phyloP scores from a whole-genome alignment of 2,797 vertebrate species.

The Acrossocheilus wenchowensis region DNA sequence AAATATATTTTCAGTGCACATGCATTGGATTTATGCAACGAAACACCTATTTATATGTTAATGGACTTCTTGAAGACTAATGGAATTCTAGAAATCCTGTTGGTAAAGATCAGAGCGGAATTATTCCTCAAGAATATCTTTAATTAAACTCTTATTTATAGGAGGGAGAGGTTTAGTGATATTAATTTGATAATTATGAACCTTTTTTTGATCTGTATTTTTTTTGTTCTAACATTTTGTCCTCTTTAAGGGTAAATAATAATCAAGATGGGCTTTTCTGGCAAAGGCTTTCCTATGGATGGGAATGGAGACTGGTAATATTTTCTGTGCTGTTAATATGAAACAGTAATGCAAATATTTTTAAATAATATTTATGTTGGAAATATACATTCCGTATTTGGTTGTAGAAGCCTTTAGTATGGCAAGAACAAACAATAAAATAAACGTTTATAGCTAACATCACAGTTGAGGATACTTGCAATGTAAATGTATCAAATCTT shows the following conservation, averaged over 20 bases:
- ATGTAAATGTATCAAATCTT: neutral
- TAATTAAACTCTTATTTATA: conserved; percentile 44
- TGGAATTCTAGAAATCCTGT: conserved; percentile 53
- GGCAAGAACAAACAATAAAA: neutral
- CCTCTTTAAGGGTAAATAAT: conserved; percentile 40
- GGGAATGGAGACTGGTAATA: conserved; percentile 52
- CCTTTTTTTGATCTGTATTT: neutral
- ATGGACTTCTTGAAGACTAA: conserved; percentile 51
- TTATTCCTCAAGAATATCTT: conserved; percentile 35
- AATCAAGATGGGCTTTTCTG: conserved; percentile 41
- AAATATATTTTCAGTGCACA: conserved; percentile 46
- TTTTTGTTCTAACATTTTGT: conserved; percentile 34
- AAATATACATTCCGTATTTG: neutral
- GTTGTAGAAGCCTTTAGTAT: neutral
- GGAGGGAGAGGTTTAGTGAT: conserved; percentile 24
- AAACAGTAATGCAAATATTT: neutral
- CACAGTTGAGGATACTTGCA: neutral
- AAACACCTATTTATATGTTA: conserved; percentile 65
- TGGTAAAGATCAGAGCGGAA: conserved; percentile 44
- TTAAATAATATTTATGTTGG: neutral
- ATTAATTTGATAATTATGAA: conserved; percentile 38
- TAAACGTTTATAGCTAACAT: neutral
- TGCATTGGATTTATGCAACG: conserved; percentile 49
- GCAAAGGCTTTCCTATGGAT: conserved; percentile 29
- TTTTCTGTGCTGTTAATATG: neutral